Evolutionary conservation across 1,140 invertebrate species (phyloP), one percentile per base, ranked within the genome.

Genomic region (Coptotermes formosanus): DNA sequence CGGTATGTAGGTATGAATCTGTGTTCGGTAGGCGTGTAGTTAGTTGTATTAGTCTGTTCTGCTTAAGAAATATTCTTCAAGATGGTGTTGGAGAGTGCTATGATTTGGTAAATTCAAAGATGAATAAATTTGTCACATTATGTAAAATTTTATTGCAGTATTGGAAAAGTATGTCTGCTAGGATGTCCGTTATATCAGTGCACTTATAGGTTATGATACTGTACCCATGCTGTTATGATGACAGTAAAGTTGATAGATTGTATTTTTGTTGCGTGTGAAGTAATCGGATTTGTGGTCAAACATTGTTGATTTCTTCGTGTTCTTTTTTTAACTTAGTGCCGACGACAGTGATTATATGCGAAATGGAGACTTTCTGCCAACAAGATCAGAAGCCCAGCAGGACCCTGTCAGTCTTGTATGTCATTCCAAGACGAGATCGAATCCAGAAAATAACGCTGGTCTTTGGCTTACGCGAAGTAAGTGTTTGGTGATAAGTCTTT

Each of bases 321-420:
- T 89, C n/a, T n/a, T 88, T 84, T 88, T 89, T 90, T 23, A 89
- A 92, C 92, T 84, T 90, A 98, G 98, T 94, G 97, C 99, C 86
- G 99, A 99, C 92, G 99, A 99, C 91, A 99, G 98, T 92, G 99
- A 99, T 91, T 99, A 96, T 91, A 99, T 99, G 97, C 94, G 99
- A 91, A 99, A 99, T 96, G 99, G 99, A 89, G 99, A 99, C 92
- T 99, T 99, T 92, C 91, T 99, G 86, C 99, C 99, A 55, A 99
- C 98, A 21, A 93, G 98, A 89, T 93, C 99, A 82, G 98, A 99
- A 92, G 98, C 98, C 52, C 98, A 99, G 90, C 98, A 99, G 92
- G 99, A 99, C 94, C 99, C 99, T 83, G 98, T 99, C 32, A 99
- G 99, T 91, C 92, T 99, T 88, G 96, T 99, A 75, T 99, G 98